Evolutionary conservation across 2,888 invertebrate species (phyloP).

Genomic region (Cordilura impudica): DNA sequence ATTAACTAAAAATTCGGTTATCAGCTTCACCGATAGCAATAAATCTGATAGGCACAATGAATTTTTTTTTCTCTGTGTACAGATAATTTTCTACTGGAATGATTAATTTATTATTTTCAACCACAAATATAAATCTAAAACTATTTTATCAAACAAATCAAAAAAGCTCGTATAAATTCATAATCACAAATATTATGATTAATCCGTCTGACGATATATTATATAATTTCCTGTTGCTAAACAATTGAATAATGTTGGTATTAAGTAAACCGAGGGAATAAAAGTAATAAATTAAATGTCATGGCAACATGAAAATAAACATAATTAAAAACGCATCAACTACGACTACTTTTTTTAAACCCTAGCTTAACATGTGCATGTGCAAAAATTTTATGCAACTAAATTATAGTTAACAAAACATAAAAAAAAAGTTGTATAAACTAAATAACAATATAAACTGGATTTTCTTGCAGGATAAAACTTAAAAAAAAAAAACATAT

Average conservation of each 20-base stretch:
- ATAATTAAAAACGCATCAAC: constrained; percentile 57
- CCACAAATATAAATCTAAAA: no score
- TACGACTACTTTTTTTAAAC: background rate
- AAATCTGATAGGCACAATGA: no score
- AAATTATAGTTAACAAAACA: background rate
- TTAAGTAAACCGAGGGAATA: background rate
- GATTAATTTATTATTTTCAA: no score
- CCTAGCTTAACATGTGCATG: background rate
- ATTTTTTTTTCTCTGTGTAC: no score
- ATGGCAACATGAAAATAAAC: constrained; percentile 31
- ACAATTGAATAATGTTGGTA: background rate
- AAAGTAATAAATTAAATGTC: constrained; percentile 6
- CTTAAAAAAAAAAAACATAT: no score
- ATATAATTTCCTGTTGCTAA: background rate
- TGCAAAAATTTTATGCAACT: background rate
- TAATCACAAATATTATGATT: background rate
- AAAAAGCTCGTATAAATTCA: no score
- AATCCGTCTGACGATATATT: background rate
- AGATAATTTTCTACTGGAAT: no score
- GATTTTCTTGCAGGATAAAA: no score
- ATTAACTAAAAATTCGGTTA: no score
- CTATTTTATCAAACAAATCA: background rate
- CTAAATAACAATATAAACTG: background rate
- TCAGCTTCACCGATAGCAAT: no score
- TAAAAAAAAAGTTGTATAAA: no score